Evolutionary conservation across 2,888 invertebrate species (phyloP).

Genomic region (Orchestes rusci): DNA sequence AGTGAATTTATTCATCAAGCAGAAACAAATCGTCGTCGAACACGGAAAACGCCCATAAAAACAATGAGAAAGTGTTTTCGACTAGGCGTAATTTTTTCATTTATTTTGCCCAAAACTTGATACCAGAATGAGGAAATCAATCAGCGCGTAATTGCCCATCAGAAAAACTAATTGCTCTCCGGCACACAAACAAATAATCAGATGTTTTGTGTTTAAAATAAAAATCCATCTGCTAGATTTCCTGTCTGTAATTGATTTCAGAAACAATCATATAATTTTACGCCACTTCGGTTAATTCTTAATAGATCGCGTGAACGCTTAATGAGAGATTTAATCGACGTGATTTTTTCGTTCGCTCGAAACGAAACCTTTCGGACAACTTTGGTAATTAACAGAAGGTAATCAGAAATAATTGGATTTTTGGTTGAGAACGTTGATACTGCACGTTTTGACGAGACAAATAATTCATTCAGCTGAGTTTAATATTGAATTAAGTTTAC

Average conservation of each 20-base stretch:
- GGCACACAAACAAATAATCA: slow-evolving; percentile 39
- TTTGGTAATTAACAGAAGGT: too few species aligned
- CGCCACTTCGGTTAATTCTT: slow-evolving; percentile 17
- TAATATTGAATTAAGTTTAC: too few species aligned
- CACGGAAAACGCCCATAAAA: slow-evolving; percentile 16
- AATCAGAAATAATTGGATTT: too few species aligned
- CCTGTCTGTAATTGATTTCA: slow-evolving; percentile 17
- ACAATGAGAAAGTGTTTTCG: slow-evolving; percentile 20
- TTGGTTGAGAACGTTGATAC: too few species aligned
- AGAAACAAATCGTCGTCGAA: slow-evolving; percentile 16
- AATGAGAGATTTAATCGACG: slow-evolving; percentile 5
- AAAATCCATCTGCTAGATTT: slow-evolving; percentile 20
- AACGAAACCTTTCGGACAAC: too few species aligned
- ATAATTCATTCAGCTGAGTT: too few species aligned
- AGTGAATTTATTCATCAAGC: slow-evolving; percentile 22
- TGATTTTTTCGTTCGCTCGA: too few species aligned
- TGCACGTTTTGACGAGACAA: too few species aligned
- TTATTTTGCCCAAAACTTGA: too few species aligned
- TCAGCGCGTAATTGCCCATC: too few species aligned
- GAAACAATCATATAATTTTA: slow-evolving; percentile 18
- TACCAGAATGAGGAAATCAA: too few species aligned
- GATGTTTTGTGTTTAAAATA: slow-evolving; percentile 18
- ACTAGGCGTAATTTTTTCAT: too few species aligned
- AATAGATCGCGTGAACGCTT: slow-evolving; percentile 16
- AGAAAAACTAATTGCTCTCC: neutral